These are phyloP conservation scores for Musca domestica DNA, from an alignment of 1,140 invertebrate genomes.

Conservation along the genomic window DNA sequence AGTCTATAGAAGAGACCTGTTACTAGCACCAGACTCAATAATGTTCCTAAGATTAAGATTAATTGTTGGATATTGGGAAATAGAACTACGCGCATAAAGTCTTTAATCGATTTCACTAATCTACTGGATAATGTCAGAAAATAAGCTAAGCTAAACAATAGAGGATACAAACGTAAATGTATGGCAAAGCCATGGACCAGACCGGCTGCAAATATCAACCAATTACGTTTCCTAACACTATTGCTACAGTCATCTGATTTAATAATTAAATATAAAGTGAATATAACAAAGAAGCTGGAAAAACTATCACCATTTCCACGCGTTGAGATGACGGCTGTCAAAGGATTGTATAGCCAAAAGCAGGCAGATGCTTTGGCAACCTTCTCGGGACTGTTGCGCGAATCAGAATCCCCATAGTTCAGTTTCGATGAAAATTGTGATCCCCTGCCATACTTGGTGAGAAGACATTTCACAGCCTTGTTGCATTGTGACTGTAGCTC, in stretches of 20 bases:
- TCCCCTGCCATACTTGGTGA: conserved; percentile 30
- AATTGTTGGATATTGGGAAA: conserved; percentile 68
- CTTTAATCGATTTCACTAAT: conserved; percentile 33
- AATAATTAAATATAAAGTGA: conserved; percentile 65
- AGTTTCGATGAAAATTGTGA: conserved; percentile 19
- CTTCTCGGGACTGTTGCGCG: conserved; percentile 34
- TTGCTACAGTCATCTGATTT: conserved; percentile 48
- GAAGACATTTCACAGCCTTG: conserved; percentile 33
- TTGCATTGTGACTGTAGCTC: conserved; percentile 35
- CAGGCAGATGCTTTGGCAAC: conserved; percentile 59
- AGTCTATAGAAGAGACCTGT: conserved; percentile 68
- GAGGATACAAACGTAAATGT: conserved; percentile 92
- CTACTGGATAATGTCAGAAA: conserved; percentile 39
- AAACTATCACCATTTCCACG: conserved; percentile 94
- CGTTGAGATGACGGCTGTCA: conserved; percentile 87
- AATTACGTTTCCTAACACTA: conserved; percentile 16
- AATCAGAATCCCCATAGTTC: conserved; percentile 28
- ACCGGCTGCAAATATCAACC: conserved; percentile 63
- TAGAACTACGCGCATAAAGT: conserved; percentile 54
- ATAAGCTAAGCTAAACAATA: conserved; percentile 78
- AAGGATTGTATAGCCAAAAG: conserved; percentile 93
- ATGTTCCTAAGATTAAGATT: conserved; percentile 64
- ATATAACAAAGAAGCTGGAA: conserved; percentile 78
- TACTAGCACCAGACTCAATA: conserved; percentile 63
- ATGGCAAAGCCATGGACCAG: conserved; percentile 81